These are phyloP conservation scores for silkworm (Bombyx mori) DNA, from an alignment of 1,140 invertebrate species.

Conservation along the genomic window DNA sequence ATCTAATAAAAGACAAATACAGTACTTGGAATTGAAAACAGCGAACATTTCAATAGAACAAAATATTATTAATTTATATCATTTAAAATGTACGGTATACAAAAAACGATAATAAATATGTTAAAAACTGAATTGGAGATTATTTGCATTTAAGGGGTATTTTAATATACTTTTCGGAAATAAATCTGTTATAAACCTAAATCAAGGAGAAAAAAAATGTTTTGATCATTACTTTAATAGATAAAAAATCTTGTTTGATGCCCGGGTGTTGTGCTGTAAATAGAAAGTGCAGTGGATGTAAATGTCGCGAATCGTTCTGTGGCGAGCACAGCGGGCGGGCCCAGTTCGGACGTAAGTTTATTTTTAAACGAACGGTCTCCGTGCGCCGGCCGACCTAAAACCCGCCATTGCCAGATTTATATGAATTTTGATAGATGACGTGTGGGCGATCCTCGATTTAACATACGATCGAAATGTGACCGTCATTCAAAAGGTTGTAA, in stretches of 20 bases:
- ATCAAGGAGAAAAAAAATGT: too few species aligned
- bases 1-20: too few species aligned
- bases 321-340: slow-evolving; percentile 20
- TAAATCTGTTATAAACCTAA: too few species aligned
- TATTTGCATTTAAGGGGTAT: too few species aligned
- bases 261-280: slow-evolving; percentile 35
- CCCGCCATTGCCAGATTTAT: slow-evolving; percentile 34
- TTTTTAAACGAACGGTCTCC: slow-evolving; percentile 38
- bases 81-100: too few species aligned
- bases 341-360: slow-evolving; percentile 30
- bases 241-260: slow-evolving; percentile 1
- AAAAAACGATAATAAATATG: too few species aligned
- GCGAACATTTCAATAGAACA: too few species aligned
- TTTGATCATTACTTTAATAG: too few species aligned
- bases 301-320: slow-evolving; percentile 38
- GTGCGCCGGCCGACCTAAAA: slow-evolving; percentile 31
- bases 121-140: too few species aligned
- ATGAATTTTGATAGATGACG: slow-evolving; percentile 42
- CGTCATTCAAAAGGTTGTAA: slow-evolving; percentile 9
- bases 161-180: too few species aligned
- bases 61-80: too few species aligned
- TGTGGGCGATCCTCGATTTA: slow-evolving; percentile 18
- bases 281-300: slow-evolving; percentile 53
- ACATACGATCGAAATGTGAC: slow-evolving; percentile 15
- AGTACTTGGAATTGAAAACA: too few species aligned